phyloP scores from a whole-genome alignment of 2,113 vertebrate species.

The Misgurnus anguillicaudatus region DNA sequence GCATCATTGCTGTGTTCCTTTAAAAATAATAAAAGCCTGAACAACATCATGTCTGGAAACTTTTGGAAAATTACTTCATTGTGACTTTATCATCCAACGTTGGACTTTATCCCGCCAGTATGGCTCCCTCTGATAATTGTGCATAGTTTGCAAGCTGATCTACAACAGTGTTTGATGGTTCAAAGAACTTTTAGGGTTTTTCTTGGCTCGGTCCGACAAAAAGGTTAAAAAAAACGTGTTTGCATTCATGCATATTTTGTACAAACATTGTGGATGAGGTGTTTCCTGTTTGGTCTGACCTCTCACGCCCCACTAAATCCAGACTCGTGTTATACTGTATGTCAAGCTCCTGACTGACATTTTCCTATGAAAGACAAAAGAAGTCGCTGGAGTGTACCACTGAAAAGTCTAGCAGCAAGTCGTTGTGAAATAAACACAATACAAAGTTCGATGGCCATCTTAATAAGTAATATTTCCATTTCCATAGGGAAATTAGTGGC shows the following conservation, averaged over 20 bases:
- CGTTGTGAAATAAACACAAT: neutral
- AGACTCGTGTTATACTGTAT: constrained; percentile 35
- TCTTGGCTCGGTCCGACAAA: constrained; percentile 9
- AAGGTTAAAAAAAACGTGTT: neutral
- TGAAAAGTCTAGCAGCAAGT: neutral
- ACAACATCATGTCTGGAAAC: neutral
- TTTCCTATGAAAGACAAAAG: neutral
- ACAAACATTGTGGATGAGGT: constrained; percentile 54
- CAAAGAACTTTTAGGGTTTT: constrained; percentile 15
- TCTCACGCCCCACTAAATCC: constrained; percentile 20
- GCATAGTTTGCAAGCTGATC: neutral
- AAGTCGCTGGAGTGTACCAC: neutral
- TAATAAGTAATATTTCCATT: neutral
- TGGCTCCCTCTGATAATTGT: neutral
- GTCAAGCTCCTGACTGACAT: constrained; percentile 47
- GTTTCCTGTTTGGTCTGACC: constrained; percentile 64
- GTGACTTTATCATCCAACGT: neutral
- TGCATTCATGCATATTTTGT: constrained; percentile 32
- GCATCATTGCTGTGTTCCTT: neutral
- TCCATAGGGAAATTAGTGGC: neutral
- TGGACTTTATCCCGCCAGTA: constrained; percentile 2
- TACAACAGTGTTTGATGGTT: constrained; percentile 3
- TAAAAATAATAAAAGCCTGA: neutral
- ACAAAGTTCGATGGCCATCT: neutral
- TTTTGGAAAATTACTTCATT: neutral